Percentiles rank a stretch among this genome's conserved stretches.
phyloP scores from a whole-genome alignment of 1,140 invertebrate genomes.

The Ceratitis capitata region DNA sequence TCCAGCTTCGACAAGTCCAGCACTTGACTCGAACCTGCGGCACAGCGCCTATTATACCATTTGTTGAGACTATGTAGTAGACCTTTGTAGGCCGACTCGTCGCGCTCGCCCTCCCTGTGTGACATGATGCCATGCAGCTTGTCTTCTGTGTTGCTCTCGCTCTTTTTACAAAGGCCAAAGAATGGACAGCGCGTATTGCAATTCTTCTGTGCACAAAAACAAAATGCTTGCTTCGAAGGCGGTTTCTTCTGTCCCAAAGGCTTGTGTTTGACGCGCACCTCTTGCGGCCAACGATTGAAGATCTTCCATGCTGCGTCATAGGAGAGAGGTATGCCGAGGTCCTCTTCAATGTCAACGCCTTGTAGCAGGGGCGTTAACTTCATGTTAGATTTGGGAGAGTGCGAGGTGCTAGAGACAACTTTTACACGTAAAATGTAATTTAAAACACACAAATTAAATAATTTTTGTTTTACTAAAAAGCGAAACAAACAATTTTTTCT shows the following conservation, averaged over 20 bases:
- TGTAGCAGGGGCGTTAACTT: too few species aligned
- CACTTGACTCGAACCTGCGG: neutral
- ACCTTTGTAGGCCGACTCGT: neutral
- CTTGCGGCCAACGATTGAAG: neutral
- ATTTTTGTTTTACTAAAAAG: neutral
- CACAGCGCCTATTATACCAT: neutral
- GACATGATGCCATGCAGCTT: neutral
- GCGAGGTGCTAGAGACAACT: too few species aligned
- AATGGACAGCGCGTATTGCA: neutral
- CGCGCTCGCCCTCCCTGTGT: neutral
- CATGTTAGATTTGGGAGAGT: too few species aligned
- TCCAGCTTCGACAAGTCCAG: neutral
- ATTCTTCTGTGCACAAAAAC: neutral
- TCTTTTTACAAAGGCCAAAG: neutral
- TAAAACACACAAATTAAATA: neutral
- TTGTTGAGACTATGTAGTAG: neutral
- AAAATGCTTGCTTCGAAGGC: neutral
- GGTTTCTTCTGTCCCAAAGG: neutral
- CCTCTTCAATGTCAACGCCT: neutral
- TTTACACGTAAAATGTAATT: too few species aligned
- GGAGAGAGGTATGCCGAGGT: neutral
- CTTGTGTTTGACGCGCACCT: neutral
- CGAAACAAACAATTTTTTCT: neutral
- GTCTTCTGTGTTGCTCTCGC: neutral
- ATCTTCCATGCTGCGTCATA: conserved; percentile 9